Evolutionary conservation across 2,797 vertebrate species (phyloP), one percentile per base, ranked within the genome.

Genomic region (Molossus molossus): DNA sequence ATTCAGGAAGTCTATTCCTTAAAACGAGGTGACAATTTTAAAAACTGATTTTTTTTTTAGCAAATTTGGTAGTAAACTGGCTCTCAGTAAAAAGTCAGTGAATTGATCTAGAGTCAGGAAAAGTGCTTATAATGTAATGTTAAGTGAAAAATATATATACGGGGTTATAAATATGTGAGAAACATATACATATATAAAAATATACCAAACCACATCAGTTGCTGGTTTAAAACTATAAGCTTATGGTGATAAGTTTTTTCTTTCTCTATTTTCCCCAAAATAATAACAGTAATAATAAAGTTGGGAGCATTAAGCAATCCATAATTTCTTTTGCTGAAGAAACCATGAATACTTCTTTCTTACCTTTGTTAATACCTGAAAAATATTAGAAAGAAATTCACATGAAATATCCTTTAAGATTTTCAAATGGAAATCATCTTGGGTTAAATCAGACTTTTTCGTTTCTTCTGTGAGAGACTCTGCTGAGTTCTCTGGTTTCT

Each of bases 341-440:
- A 94, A 90, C 45, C 3, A 67, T 37, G 5, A 37, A 27, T 86
- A 87, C 40, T 69, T 40, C 3, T 92, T 83, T 92, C 97, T 75
- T 98, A 99, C 99, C 99, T 99, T 99, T 25, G 98, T 97, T 95
- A 99, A 97, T 37, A 98, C 95, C 93, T 97, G 94, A 94, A 99
- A 98, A 92, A 99, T 97, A 97, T 99, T 99, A 76, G 99, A 99
- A 76, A 99, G 99, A 90, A 99, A 99, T 98, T 99, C 99, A 60
- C 98, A 98, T 65, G 99, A 98, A 96, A 99, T 98, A 96, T 99
- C 99, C 92, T 98, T 98, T 88, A 99, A 98, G 87, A 99, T 98
- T 97, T 98, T 98, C 91, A 99, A 97, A 97, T 99, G 99, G 86
- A 99, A 98, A 77, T 99, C 99, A 70, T 98, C 98, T 55, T 98